Evolutionary conservation across 2,888 invertebrate species (phyloP), one percentile per base, ranked within the genome.

Genomic region (Aethes cnicana): DNA sequence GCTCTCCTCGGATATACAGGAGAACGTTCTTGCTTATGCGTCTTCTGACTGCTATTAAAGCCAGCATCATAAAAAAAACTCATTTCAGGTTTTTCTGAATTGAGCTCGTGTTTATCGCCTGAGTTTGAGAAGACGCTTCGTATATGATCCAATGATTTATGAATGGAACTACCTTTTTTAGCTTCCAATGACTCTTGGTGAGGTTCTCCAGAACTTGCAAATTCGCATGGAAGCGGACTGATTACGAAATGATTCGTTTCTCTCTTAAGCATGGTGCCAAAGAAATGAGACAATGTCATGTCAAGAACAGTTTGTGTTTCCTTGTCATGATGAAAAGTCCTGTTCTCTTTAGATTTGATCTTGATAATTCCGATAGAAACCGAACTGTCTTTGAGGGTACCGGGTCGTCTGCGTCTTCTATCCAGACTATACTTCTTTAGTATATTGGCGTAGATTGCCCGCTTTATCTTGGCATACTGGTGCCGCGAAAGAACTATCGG

Each of bases 381-480:
- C 2, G 69, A 48, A 55, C 69, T 71, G n/a, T 53, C 41, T 47
- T 62, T 67, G 3, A 61, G 33, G 33, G 55, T 59, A 33, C 41
- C 47, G 21, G 4, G 8, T 37, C 17, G 36, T 6, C 11, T 3
- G 9, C 21, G 18, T 3, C 25, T 39, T n/a, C n/a, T n/a, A 26
- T 18, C n/a, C 14, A 32, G 3, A 39, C 43, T 53, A 17, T 53
- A 54, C 50, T 53, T 72, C 30, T 47, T 64, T 20, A 37, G 44
- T 36, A 64, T 58, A 0, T 63, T 69, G 52, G 59, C 71, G 53
- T 75, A 72, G 41, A 84, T 77, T 1, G 71, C 74, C 62, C 59
- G 76, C 56, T 76, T 85, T 2, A 87, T 70, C 70, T 77, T 84
- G 1, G 71, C 61, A 33, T 84, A 85, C 63, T 87, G 87, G 58